Conservation (phyloP, 2,888 invertebrate species). For the Sminthurinus aureus region DNA sequence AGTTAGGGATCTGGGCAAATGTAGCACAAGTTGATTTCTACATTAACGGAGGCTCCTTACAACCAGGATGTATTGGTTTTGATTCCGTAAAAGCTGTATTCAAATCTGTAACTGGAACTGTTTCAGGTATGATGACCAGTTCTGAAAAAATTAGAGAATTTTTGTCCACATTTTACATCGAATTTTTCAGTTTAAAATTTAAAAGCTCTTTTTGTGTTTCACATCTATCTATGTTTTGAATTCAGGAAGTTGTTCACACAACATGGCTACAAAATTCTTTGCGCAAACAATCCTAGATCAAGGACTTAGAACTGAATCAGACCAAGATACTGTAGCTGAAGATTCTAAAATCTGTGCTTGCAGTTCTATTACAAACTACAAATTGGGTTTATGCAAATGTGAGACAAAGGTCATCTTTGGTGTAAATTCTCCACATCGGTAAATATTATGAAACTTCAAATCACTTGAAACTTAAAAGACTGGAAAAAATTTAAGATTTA, state of each 20-base stretch:
- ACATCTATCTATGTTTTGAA: too few species aligned
- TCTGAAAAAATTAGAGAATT: neutral
- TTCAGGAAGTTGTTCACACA: slow-evolving; percentile 37
- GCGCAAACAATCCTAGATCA: slow-evolving; percentile 6
- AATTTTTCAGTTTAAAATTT: neutral
- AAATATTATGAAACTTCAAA: neutral
- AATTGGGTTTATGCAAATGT: slow-evolving; percentile 27
- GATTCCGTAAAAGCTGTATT: slow-evolving; percentile 1
- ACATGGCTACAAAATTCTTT: slow-evolving; percentile 25
- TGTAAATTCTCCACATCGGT: slow-evolving; percentile 6
- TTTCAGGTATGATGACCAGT: slow-evolving; percentile 20
- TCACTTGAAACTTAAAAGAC: too few species aligned
- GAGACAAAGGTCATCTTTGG: slow-evolving; percentile 23
- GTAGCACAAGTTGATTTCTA: slow-evolving; percentile 33
- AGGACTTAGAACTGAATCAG: neutral
- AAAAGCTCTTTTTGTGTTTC: neutral
- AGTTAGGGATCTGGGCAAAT: slow-evolving; percentile 33
- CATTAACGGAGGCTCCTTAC: slow-evolving; percentile 31
- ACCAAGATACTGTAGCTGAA: neutral
- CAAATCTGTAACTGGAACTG: slow-evolving; percentile 25
- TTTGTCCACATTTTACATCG: neutral
- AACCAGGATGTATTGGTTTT: slow-evolving; percentile 35
- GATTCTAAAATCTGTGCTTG: slow-evolving; percentile 12
- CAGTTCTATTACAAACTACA: slow-evolving; percentile 18
- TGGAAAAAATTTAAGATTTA: too few species aligned